Evolutionary conservation across 2,113 vertebrate species (phyloP), one percentile per base, ranked within the genome.

Genomic region (Pogona vitticeps): DNA sequence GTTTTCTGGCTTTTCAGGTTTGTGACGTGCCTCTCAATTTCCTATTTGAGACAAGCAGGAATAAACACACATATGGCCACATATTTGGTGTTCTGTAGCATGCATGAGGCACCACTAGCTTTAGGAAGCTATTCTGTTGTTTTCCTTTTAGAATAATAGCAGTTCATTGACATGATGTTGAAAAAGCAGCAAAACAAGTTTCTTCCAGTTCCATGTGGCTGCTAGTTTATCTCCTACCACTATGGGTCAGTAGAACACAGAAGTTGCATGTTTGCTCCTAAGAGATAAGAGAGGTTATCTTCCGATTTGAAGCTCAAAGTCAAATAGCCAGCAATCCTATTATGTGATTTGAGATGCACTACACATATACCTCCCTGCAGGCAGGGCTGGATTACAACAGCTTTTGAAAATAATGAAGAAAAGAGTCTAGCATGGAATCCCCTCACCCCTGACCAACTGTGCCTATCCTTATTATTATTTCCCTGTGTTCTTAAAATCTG

Each of bases 221-320:
- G 83, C 28, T 90, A 86, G 90, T 88, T 42, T 38, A 75, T 31
- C 72, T 61, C 40, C 52, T 76, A 83, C 91, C 95, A 95, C 92
- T 87, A 2, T 89, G 90, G 94, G 94, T 94, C 89, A 91, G 88
- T 93, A 90, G 63, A 87, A 86, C 36, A 15, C 63, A 91, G 46
- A 81, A 91, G 38, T 90, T 84, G 91, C 0, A 1, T 40, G 8
- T 68, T 88, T 63, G 5, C 86, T 85, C 76, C 77, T 79, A 88
- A 28, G 56, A 81, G 61, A 85, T 77, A 89, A 89, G 59, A 20
- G 76, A 63, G 33, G 4, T 33, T 80, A 31, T 33, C 33, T 6
- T 67, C 21, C 20, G 31, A 15, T 88, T 90, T 40, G 9, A 3
- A 85, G 14, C 2, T 77, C 1, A 4, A 82, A 84, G 84, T 89